A percentile compares a stretch with the other conserved stretches of the same genome.
Evolutionary conservation across 2,113 vertebrate species (phyloP).

Genomic region (Polyodon spathula): DNA sequence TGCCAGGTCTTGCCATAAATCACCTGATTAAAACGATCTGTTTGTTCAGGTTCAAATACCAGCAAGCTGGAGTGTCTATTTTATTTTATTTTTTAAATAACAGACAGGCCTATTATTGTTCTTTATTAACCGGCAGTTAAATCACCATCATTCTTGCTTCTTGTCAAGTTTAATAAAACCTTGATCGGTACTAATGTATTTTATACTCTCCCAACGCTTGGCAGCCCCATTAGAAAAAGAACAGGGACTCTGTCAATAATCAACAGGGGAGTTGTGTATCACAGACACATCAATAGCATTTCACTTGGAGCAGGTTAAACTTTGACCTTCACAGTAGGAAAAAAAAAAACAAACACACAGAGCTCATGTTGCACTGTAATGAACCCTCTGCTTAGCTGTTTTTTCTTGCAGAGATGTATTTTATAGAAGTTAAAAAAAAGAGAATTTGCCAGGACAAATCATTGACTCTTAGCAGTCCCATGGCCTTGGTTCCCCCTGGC

Average conservation of each 20-base stretch:
- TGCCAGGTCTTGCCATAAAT: too few relatives aligned
- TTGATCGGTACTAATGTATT: not conserved
- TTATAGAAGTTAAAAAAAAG: slow-evolving; percentile 25
- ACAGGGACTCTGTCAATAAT: slow-evolving; percentile 15
- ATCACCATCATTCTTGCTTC: not conserved
- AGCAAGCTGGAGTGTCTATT: not conserved
- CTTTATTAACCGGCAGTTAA: slow-evolving; percentile 7
- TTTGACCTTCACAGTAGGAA: slow-evolving; percentile 17
- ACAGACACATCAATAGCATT: not conserved
- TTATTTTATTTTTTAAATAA: not conserved
- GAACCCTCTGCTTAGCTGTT: slow-evolving; percentile 9
- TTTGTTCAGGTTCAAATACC: too few relatives aligned
- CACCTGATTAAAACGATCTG: too few relatives aligned
- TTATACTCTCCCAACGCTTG: slow-evolving; percentile 1
- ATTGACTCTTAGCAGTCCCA: slow-evolving; percentile 10
- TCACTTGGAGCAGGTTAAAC: slow-evolving; percentile 4
- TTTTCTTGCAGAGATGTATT: slow-evolving; percentile 9
- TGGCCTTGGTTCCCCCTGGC: not conserved
- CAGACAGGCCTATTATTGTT: slow-evolving; percentile 9
- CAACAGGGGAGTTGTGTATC: slow-evolving; percentile 16
- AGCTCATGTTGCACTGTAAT: slow-evolving; percentile 10
- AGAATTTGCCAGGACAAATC: slow-evolving; percentile 39
- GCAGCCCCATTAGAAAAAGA: slow-evolving; percentile 8
- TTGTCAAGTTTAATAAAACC: slow-evolving; percentile 17
- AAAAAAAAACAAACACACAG: slow-evolving; percentile 12